Evolutionary conservation across 2,797 vertebrate genomes (phyloP).

Genomic region (Monodelphis domestica): DNA sequence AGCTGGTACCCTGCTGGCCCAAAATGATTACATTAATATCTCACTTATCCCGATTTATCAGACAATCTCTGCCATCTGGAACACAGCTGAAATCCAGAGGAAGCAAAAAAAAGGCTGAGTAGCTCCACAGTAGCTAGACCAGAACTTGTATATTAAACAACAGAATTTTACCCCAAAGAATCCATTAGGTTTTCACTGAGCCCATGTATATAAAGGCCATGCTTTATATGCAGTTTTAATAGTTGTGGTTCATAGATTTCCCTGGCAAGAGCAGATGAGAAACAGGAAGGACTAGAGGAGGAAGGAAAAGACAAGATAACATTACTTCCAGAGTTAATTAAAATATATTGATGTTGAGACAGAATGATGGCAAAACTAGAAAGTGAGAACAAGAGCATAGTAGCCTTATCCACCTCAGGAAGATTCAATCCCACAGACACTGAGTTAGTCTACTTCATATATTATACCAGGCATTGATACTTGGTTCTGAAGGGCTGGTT

Average conservation of each 20-base stretch:
- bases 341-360: neutral
- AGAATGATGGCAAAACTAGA: neutral
- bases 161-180: neutral
- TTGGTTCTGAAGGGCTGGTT: neutral
- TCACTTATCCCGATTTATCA: slow-evolving; percentile 7
- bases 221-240: neutral
- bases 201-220: neutral
- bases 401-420: neutral
- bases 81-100: neutral
- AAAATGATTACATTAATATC: neutral
- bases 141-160: neutral
- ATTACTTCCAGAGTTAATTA: neutral
- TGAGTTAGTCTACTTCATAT: neutral
- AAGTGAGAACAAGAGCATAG: neutral
- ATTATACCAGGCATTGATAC: neutral
- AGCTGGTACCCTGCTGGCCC: neutral
- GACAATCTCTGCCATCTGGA: slow-evolving; percentile 1
- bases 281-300: neutral
- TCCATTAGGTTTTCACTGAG: neutral
- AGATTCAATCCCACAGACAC: neutral
- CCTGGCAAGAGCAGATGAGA: slow-evolving; percentile 24
- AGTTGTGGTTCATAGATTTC: neutral
- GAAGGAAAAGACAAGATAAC: neutral
- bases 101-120: slow-evolving; percentile 10
- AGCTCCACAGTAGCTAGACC: neutral